These are phyloP conservation scores for Lophotis ruficrista DNA, from an alignment of 2,113 vertebrate species.

Conservation along the genomic window DNA sequence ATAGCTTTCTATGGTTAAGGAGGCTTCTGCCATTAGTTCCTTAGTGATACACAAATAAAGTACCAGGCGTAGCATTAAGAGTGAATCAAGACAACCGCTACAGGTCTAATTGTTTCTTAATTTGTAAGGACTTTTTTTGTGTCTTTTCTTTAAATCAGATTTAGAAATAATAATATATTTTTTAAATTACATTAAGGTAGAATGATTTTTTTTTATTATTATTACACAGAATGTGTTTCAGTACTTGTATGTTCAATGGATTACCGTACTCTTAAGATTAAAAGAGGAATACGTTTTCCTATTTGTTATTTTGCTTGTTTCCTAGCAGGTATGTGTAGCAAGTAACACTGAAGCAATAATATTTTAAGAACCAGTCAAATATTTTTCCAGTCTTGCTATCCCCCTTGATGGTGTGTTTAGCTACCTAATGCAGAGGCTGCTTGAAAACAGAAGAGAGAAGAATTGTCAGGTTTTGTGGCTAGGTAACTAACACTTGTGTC, in stretches of 20 bases:
- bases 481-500: constrained; percentile 52
- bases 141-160: not conserved
- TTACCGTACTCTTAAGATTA: not conserved
- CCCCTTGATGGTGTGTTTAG: constrained; percentile 21
- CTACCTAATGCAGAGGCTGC: not conserved
- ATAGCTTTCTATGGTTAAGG: not conserved
- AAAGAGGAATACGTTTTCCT: not conserved
- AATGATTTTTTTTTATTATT: not conserved
- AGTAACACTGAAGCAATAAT: not conserved
- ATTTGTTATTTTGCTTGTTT: not conserved
- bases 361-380: constrained; percentile 19
- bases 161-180: not conserved
- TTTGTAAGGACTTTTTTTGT: not conserved
- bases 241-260: not conserved
- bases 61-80: not conserved
- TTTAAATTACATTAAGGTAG: not conserved
- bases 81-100: not conserved
- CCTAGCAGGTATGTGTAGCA: not conserved
- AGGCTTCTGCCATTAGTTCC: not conserved
- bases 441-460: constrained; percentile 14
- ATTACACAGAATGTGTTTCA: not conserved
- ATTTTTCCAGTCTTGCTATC: not conserved
- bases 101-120: not conserved
- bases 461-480: constrained; percentile 37
- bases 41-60: not conserved